Base-by-base conservation (phyloP, 2,797 vertebrate species). In the Pseudocheirus occidentalis region DNA sequence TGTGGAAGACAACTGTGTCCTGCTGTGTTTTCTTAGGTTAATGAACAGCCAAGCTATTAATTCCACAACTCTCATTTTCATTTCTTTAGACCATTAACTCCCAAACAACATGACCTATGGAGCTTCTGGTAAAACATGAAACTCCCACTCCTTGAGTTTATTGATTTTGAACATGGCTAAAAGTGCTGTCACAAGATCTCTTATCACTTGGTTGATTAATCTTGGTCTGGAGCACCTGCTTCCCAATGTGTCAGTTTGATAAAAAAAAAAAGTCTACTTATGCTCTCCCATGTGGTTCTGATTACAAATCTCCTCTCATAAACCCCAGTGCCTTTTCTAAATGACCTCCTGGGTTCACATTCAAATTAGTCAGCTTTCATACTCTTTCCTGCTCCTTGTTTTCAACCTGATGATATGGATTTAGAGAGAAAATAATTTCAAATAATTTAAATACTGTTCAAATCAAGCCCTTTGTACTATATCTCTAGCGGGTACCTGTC, bases 1-100 rank as follows among this genome's bases (percentile, higher is more conserved):
- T 99, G 99, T 99, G 98, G 96, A 99, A 98, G 97, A 98, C 92
- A 97, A 98, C 95, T 97, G 98, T 94, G 97, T 98, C 97, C 97
- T 95, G 62, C 93, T 96, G 97, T 97, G 96, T 98, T 98, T 98
- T 98, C 96, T 98, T 97, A 94, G 13, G 66, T 96, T 96, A 98
- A 96, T 95, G 91, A 95, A 92, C 4, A 92, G 95, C 96, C 92
- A 95, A 94, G 92, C 95, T 95, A 50, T 90, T 96, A 95, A 97
- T 96, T 92, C 91, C 4, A 54, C 29, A 94, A 95, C 92, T 90
- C 3, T 0, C 46, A 81, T 94, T 97, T 95, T 96, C 92, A 54
- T 96, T 93, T 90, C 6, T 98, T 96, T 96, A 94, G 57, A 16
- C 53, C 40, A 90, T 97, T 98, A 97, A 94, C 50, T 93, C 24